Evolutionary conservation across 2,888 invertebrate genomes (phyloP), one percentile per base, ranked within the genome.

Genomic region (Zaprionus bogoriensis): DNA sequence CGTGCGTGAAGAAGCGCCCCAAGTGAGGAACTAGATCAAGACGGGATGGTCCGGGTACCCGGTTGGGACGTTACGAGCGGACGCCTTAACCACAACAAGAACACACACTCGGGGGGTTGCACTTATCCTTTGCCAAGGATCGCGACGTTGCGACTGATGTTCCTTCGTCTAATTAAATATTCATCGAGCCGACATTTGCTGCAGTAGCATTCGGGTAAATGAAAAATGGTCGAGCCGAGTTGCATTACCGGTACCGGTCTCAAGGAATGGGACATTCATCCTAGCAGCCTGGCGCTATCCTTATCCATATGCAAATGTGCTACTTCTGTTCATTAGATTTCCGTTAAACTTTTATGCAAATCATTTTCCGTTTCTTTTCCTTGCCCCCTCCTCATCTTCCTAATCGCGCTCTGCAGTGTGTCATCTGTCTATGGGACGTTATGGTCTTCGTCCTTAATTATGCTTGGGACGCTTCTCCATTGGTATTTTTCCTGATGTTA

Each of bases 171-270:
- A 87, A 89, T 88, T 88, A 88, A 85, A 89, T 88, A 88, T 88
- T 89, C 88, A 88, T 88, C 81, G 80, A 79, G 81, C 77, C 87
- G 85, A 88, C 87, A 88, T 88, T 88, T 89, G 60, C 14, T 41
- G 48, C 69, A 51, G 68, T 46, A 50, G 68, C 71, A 48, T 27
- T 32, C n/a, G 36, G 20, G 10, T 23, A 47, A 57, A 67, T 66
- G 63, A 73, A 65, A 85, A 68, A 82, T 62, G 61, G 68, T 59
- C 42, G 45, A 32, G 57, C 47, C 38, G 19, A 42, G 48, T 50
- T 84, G 82, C 72, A 81, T 67, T 66, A 58, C 74, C 76, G 63
- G 67, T 66, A 58, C 74, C 76, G 63, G 67, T 60, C 42, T 53
- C 14, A 0, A n/a, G 10, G 32, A 17, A 47, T 45, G 59, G 55